Evolutionary conservation across 1,140 invertebrate species (phyloP).

Genomic region (Atta cephalotes): DNA sequence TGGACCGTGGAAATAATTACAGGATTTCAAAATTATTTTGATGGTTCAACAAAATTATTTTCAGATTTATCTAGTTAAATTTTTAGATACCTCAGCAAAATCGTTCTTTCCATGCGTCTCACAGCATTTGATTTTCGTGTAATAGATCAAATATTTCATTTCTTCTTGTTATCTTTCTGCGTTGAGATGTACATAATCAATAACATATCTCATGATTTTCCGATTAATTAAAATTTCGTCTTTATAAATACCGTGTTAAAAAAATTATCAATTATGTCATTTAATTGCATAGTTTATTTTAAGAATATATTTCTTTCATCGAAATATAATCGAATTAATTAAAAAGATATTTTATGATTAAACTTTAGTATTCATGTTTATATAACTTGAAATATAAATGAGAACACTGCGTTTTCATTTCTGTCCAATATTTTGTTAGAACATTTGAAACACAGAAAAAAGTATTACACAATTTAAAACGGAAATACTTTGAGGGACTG

Average conservation of each 20-base stretch:
- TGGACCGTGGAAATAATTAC: no score
- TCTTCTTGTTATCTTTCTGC: background rate
- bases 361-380: background rate
- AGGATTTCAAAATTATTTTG: no score
- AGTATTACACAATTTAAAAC: constrained; percentile 2
- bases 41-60: no score
- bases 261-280: background rate
- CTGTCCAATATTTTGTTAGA: background rate
- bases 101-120: no score
- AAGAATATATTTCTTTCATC: background rate
- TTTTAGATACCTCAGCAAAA: no score
- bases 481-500: constrained; percentile 11
- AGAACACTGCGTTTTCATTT: background rate
- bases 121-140: background rate
- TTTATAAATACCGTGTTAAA: background rate
- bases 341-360: background rate
- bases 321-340: background rate
- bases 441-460: constrained; percentile 4
- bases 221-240: background rate
- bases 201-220: background rate
- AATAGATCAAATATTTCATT: background rate
- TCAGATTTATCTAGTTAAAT: no score
- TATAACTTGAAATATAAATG: background rate
- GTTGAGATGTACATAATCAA: background rate
- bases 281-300: background rate